Base-by-base conservation (phyloP, 1,140 invertebrate genomes). In the Riptortus pedestris region DNA sequence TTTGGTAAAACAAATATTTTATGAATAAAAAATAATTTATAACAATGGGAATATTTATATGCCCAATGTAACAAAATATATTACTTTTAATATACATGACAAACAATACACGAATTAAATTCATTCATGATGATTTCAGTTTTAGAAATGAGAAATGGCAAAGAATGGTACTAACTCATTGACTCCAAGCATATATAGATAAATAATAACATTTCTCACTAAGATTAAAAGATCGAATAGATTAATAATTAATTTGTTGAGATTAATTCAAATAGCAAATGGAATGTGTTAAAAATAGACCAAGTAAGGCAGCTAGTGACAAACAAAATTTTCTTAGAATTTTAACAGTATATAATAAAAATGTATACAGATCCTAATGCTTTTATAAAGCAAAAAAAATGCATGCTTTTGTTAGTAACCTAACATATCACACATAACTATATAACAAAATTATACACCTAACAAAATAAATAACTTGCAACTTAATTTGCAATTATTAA, bases 1-100 rank as follows among this genome's bases (percentile, higher is more conserved):
- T 65, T 65, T 65, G 64, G 64, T 65, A 62, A 27, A 24, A 24
- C 43, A 9, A 62, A 33, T 31, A 60, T 33, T 58, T 60, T 18
- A 33, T 60, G 58, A 60, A 24, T 26, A 55, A 24, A 55, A 55
- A 55, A 27, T 27, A 51, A 18, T 51, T 16, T 62, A 51, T 29
- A 62, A 51, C 61, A 62, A 43, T 28, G 48, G 18, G 29, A 5
- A 26, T 45, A 22, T n/a, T 26, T 2, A 55, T 24, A 24, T 24
- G 16, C 51, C 24, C 51, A 55, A 55, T 24, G 51, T 55, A 55
- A 55, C 51, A 55, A 55, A 55, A 55, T 55, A 55, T 55, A 55
- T 55, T 55, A 55, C 16, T 55, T 55, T 55, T 55, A 55, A 24
- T 24, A 55, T 55, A 24, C 51, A 55, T 55, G 51, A 24, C 31